phyloP scores from a whole-genome alignment of 2,888 invertebrate genomes.

The Gari tellinella region DNA sequence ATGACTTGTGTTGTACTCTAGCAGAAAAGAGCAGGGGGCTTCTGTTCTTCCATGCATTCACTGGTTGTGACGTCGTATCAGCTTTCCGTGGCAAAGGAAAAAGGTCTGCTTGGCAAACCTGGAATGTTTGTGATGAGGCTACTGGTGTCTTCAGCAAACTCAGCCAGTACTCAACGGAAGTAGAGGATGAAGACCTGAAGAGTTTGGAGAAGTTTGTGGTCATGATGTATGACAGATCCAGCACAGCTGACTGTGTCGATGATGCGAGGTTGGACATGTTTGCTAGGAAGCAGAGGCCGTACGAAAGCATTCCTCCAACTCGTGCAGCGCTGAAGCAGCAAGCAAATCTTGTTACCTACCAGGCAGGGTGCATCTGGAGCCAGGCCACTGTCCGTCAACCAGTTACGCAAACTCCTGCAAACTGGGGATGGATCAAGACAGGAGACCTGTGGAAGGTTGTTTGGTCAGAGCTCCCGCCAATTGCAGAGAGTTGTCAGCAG shows the following conservation, averaged over 20 bases:
- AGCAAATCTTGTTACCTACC: conserved; percentile 51
- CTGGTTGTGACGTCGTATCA: conserved; percentile 68
- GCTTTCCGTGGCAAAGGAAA: conserved; percentile 59
- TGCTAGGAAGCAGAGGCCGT: conserved; percentile 60
- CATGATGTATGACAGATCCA: conserved; percentile 61
- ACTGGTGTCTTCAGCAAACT: conserved; percentile 36
- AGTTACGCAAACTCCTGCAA: conserved; percentile 4
- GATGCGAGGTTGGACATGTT: conserved; percentile 59
- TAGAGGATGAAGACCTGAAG: conserved; percentile 32
- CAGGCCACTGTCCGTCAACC: not conserved
- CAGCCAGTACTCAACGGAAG: conserved; percentile 19
- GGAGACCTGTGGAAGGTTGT: conserved; percentile 13
- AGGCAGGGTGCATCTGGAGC: conserved; percentile 48
- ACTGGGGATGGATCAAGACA: conserved; percentile 31
- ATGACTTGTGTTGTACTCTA: conserved; percentile 47
- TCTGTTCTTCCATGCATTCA: conserved; percentile 62
- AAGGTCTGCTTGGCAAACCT: conserved; percentile 62
- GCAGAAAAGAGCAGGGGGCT: conserved; percentile 43
- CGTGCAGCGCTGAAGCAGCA: conserved; percentile 43
- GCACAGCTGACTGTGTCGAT: conserved; percentile 44
- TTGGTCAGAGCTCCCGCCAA: conserved; percentile 25
- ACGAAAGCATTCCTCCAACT: conserved; percentile 55
- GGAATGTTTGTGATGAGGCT: conserved; percentile 49
- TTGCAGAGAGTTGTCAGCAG: conserved; percentile 22
- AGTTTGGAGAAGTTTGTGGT: conserved; percentile 57